Conservation (phyloP, 2,113 vertebrate species). For the Gobiocypris rarus region DNA sequence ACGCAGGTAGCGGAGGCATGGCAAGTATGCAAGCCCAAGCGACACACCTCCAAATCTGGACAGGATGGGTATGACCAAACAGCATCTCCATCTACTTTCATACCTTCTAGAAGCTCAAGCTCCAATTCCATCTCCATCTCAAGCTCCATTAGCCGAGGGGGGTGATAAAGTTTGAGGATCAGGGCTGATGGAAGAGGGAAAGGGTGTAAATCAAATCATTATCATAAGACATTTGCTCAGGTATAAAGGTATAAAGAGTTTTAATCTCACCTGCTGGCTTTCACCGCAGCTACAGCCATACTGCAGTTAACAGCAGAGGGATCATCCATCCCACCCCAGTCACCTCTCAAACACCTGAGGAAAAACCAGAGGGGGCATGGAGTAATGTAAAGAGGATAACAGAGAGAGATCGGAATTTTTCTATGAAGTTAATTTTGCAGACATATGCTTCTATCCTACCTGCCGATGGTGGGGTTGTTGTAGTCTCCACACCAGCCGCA, state of each 20-base stretch:
- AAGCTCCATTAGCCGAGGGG: conserved; percentile 72
- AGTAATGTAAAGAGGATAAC: neutral
- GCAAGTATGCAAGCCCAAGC: conserved; percentile 86
- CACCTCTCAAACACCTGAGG: conserved; percentile 85
- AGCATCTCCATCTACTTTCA: conserved; percentile 75
- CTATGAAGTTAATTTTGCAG: neutral
- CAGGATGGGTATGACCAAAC: conserved; percentile 89
- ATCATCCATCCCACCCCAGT: conserved; percentile 85
- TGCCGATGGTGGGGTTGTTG: conserved; percentile 90
- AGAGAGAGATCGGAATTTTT: neutral
- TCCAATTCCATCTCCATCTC: conserved; percentile 74
- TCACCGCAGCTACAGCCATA: conserved; percentile 80
- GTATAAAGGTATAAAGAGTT: neutral
- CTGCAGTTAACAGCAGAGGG: conserved; percentile 80
- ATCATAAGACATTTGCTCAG: neutral
- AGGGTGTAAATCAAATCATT: neutral
- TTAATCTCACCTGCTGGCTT: conserved; percentile 72
- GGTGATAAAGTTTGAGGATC: conserved; percentile 78
- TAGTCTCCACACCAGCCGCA: conserved; percentile 93
- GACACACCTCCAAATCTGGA: conserved; percentile 91
- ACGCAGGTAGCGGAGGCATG: conserved; percentile 84
- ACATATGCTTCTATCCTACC: conserved; percentile 68
- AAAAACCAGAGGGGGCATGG: neutral
- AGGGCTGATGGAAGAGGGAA: conserved; percentile 62
- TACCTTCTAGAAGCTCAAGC: conserved; percentile 67